phyloP scores from a whole-genome alignment of 2,888 invertebrate species.

The Timandra comae region DNA sequence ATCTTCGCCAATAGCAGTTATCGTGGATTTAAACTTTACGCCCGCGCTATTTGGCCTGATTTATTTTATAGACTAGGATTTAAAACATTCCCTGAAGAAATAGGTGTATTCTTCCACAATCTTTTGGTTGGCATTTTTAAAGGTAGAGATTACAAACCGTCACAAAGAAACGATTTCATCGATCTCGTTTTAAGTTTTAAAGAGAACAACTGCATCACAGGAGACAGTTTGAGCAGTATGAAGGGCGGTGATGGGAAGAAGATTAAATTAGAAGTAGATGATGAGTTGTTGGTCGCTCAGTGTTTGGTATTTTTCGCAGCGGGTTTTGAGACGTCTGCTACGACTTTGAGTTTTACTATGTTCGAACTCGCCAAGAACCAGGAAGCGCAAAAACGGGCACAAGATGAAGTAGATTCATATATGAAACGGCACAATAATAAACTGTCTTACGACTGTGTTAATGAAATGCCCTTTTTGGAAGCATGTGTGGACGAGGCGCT shows the following conservation, averaged over 20 bases:
- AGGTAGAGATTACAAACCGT: conserved; percentile 31
- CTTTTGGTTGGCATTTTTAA: conserved; percentile 34
- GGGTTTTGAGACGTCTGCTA: conserved; percentile 47
- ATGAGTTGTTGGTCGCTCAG: conserved; percentile 68
- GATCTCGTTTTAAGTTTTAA: conserved; percentile 42
- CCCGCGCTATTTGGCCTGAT: conserved; percentile 41
- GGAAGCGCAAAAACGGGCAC: conserved; percentile 27
- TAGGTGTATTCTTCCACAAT: conserved; percentile 33
- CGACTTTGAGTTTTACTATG: conserved; percentile 31
- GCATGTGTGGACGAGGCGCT: conserved; percentile 45
- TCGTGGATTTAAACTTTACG: conserved; percentile 29
- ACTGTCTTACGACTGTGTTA: conserved; percentile 33
- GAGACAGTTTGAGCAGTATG: conserved; percentile 38
- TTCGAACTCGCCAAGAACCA: conserved; percentile 42
- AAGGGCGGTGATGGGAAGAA: conserved; percentile 29
- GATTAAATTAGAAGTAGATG: conserved; percentile 37
- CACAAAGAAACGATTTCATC: conserved; percentile 42
- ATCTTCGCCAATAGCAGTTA: conserved; percentile 31
- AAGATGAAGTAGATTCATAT: conserved; percentile 38
- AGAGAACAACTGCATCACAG: conserved; percentile 30
- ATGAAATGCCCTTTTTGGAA: conserved; percentile 35
- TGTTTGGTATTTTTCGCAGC: conserved; percentile 65
- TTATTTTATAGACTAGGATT: conserved; percentile 44
- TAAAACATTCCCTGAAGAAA: conserved; percentile 26
- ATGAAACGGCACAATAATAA: conserved; percentile 28